Conservation (phyloP, 2,113 vertebrate species). For the Uropsilus gracilis region DNA sequence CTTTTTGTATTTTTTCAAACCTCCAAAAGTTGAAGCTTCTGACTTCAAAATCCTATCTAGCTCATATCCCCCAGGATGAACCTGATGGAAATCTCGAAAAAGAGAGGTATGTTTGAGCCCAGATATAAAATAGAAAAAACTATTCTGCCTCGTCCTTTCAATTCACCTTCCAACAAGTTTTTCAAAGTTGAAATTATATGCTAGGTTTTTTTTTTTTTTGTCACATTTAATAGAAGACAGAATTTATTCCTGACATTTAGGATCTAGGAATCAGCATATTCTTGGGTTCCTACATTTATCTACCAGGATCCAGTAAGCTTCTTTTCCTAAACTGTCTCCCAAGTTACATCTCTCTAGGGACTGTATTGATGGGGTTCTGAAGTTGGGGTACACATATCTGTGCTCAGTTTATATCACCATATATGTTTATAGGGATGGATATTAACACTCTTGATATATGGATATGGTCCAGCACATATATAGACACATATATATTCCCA, state of each 20-base stretch:
- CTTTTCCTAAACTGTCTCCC: constrained; percentile 69
- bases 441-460: not conserved
- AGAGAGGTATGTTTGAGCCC: not conserved
- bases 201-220: not conserved
- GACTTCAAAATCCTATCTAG: constrained; percentile 11
- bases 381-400: constrained; percentile 67
- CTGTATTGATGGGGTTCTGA: not conserved
- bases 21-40: constrained; percentile 1
- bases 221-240: not conserved
- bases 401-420: not conserved
- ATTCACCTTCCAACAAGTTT: not conserved
- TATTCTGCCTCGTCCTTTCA: not conserved
- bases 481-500: not conserved
- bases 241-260: not conserved
- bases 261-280: constrained; percentile 65
- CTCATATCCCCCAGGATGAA: constrained; percentile 30
- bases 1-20: constrained; percentile 25
- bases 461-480: not conserved
- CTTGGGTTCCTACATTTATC: constrained; percentile 75
- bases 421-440: not conserved
- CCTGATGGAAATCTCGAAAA: constrained; percentile 22
- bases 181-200: constrained; percentile 8
- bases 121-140: constrained; percentile 17
- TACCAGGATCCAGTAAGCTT: constrained; percentile 73
- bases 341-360: constrained; percentile 68